Percentiles rank a stretch among this genome's conserved stretches.
phyloP scores from a whole-genome alignment of 2,113 vertebrate genomes.

The Gambusia affinis region DNA sequence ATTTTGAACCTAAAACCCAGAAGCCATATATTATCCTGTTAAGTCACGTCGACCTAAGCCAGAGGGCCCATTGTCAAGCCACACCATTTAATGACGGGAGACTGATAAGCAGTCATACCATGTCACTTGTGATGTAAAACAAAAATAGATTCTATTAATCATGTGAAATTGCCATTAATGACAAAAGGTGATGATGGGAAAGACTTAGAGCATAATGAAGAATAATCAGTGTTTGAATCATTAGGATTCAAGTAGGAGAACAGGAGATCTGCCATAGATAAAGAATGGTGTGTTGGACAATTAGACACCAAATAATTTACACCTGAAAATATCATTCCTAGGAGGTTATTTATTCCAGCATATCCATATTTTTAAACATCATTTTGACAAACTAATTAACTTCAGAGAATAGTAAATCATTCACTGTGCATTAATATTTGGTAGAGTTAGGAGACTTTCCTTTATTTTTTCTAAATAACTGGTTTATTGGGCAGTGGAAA shows the following conservation, averaged over 20 bases:
- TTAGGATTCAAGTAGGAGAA: slow-evolving; percentile 55
- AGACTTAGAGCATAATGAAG: slow-evolving; percentile 62
- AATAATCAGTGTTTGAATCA: slow-evolving; percentile 64
- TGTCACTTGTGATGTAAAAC: slow-evolving; percentile 74
- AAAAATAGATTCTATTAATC: slow-evolving; percentile 80
- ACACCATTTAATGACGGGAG: slow-evolving; percentile 73
- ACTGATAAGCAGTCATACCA: slow-evolving; percentile 73
- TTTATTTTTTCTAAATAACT: not conserved
- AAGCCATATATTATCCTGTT: slow-evolving; percentile 74
- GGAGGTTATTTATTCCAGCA: not conserved
- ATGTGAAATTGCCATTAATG: slow-evolving; percentile 67
- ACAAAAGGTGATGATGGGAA: slow-evolving; percentile 57
- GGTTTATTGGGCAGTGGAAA: too few species aligned
- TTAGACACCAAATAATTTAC: slow-evolving; percentile 13
- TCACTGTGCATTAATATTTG: not conserved
- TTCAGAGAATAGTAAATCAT: not conserved
- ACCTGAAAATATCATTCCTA: not conserved
- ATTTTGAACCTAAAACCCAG: slow-evolving; percentile 44
- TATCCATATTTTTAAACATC: not conserved
- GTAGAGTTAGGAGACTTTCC: not conserved
- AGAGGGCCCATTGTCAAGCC: slow-evolving; percentile 59
- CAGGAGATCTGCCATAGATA: slow-evolving; percentile 39
- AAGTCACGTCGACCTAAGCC: slow-evolving; percentile 67
- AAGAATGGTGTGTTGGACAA: slow-evolving; percentile 22
- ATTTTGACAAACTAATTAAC: not conserved